Percentiles rank a stretch among this genome's conserved stretches.
Evolutionary conservation across 30 jellyfish, hydroid and myxozoan species (phyloP).

Genomic region (Turritopsis rubra): DNA sequence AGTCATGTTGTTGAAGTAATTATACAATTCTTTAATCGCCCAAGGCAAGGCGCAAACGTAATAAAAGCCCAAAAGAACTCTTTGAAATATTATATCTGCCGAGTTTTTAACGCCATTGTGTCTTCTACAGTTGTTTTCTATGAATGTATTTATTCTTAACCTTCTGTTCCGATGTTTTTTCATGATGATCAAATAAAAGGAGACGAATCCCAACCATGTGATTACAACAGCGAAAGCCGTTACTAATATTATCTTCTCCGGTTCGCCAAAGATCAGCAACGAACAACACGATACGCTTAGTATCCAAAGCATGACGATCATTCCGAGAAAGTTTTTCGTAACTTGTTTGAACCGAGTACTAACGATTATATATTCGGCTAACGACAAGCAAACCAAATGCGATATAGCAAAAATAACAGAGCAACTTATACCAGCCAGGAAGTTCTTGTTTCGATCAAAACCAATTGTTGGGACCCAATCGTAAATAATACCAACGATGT

Average conservation of each 20-base stretch:
- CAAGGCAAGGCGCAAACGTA: background rate
- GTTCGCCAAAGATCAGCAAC: background rate
- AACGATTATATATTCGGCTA: background rate
- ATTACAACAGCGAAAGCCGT: background rate
- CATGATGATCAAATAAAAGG: background rate
- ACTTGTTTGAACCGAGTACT: background rate
- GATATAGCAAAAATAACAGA: background rate
- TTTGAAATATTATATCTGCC: background rate
- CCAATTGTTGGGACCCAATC: background rate
- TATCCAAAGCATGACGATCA: conserved; percentile 17
- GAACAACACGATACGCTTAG: background rate
- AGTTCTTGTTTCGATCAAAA: background rate
- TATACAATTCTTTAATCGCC: conserved; percentile 1
- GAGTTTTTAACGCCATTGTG: background rate
- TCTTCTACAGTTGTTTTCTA: background rate
- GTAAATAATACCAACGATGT: background rate
- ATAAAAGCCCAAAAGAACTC: background rate
- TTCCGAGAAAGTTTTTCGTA: background rate
- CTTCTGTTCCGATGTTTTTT: conserved; percentile 10
- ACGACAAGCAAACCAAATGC: background rate
- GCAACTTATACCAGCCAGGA: background rate
- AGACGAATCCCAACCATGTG: background rate
- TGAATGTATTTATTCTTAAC: background rate
- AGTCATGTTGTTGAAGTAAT: background rate
- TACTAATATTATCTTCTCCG: background rate